Evolutionary conservation across 2,888 invertebrate species (phyloP).

Genomic region (Autographa pulchrina): DNA sequence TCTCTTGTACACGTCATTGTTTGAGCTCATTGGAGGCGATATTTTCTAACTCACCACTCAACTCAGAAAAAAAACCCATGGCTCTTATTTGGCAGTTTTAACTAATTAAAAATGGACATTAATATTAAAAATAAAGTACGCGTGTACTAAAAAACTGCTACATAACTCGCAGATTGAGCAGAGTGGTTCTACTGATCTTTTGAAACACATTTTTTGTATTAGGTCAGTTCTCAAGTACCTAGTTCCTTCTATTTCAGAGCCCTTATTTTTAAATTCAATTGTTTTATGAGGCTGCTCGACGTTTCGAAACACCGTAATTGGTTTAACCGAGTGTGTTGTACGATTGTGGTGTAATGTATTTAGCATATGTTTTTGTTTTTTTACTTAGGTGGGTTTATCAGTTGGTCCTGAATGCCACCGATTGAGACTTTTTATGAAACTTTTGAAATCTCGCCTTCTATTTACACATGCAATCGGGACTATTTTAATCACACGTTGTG

Average conservation of each 20-base stretch:
- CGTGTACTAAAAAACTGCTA: too few species aligned
- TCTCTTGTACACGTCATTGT: too few species aligned
- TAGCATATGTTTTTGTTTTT: constrained; percentile 32
- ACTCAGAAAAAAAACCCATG: too few species aligned
- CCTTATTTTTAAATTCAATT: constrained; percentile 44
- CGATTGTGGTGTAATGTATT: constrained; percentile 21
- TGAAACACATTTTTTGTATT: constrained; percentile 21
- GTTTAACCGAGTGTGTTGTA: constrained; percentile 20
- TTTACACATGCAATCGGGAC: too few species aligned
- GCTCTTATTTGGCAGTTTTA: too few species aligned
- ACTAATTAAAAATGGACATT: too few species aligned
- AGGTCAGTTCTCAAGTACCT: constrained; percentile 58
- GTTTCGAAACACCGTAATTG: constrained; percentile 41
- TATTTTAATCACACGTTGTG: too few species aligned
- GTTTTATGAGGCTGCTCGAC: constrained; percentile 31
- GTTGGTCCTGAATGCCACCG: not conserved
- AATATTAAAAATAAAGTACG: too few species aligned
- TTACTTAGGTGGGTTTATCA: constrained; percentile 22
- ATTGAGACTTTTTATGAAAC: not conserved
- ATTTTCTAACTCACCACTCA: too few species aligned
- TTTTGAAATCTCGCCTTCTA: too few species aligned
- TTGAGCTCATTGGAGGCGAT: too few species aligned
- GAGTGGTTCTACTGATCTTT: constrained; percentile 16
- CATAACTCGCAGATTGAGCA: not conserved
- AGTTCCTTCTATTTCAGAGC: constrained; percentile 31